Evolutionary conservation across 2,113 vertebrate species (phyloP), one percentile per base, ranked within the genome.

Genomic region (Calyptommatus sinebrachiatus): DNA sequence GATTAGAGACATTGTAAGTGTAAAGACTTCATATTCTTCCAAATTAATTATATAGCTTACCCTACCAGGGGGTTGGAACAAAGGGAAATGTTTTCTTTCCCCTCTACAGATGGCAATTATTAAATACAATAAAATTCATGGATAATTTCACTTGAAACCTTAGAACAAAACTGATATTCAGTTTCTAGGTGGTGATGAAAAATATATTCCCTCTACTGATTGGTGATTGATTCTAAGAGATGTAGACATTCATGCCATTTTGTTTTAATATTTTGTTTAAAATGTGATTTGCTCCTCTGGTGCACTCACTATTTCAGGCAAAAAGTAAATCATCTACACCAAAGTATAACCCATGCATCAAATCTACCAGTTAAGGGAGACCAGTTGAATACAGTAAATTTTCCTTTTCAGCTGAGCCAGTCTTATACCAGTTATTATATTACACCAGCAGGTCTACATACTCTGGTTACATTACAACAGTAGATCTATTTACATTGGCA

Each of bases 1-100:
- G 91, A 95, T 95, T 94, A 93, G 87, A 94, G 94, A 93, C 91
- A 90, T 67, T 88, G 91, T 87, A 90, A 73, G 41, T 89, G 90
- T 91, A 87, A 91, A 92, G 90, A 85, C 88, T 92, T 92, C 65
- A 79, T 88, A 84, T 87, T 88, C 87, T 89, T 92, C 89, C 87
- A 75, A 79, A 88, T 92, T 95, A 93, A 95, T 86, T 94, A 88
- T 86, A 91, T 81, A 89, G 92, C 83, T 89, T 90, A 83, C 5
- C 83, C 86, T 90, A 90, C 79, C 89, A 81, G 90, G 89, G 87
- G 78, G 88, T 90, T 81, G 79, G 88, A 79, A 90, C 81, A 86
- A 89, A 91, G 89, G 76, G 78, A 78, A 88, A 71, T 63, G 78
- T 89, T 88, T 91, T 74, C 57, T 87, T 85, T 91, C 84, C 86